A percentile compares a stretch with the other conserved stretches of the same genome.
These are phyloP conservation scores for Aphodius granarius DNA, from an alignment of 2,888 invertebrate species.

Conservation along the genomic window DNA sequence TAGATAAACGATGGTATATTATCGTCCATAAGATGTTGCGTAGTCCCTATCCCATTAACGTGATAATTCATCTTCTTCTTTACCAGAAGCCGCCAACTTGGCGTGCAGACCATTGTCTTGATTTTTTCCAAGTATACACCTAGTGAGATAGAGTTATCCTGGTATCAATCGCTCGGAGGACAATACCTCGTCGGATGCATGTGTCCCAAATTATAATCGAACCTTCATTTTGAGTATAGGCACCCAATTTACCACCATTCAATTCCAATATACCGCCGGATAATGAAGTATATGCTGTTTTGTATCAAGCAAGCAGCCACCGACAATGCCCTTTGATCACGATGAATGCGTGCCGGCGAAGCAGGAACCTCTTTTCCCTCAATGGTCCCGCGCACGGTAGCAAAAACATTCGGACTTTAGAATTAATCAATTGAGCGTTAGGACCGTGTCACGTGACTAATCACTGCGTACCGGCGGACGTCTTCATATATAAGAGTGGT, in stretches of 20 bases:
- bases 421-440: slow-evolving; percentile 31
- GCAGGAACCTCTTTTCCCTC: slow-evolving; percentile 23
- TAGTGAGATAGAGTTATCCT: slow-evolving; percentile 18
- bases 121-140: neutral
- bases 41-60: neutral
- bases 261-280: slow-evolving; percentile 25
- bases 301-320: slow-evolving; percentile 19
- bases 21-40: neutral
- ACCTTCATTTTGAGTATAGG: slow-evolving; percentile 18
- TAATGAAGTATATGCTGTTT: slow-evolving; percentile 26
- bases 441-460: slow-evolving; percentile 31
- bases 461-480: slow-evolving; percentile 22
- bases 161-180: slow-evolving; percentile 14
- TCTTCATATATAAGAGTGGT: slow-evolving; percentile 25
- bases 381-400: slow-evolving; percentile 29
- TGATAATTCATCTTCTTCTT: neutral
- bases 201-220: slow-evolving; percentile 28
- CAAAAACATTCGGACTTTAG: slow-evolving; percentile 29
- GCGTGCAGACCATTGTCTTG: neutral
- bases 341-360: slow-evolving; percentile 14
- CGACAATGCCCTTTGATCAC: slow-evolving; percentile 12
- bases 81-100: neutral
- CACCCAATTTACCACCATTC: slow-evolving; percentile 27
- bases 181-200: slow-evolving; percentile 3
- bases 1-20: neutral